phyloP scores from a whole-genome alignment of 1,140 invertebrate genomes.

The Dufourea novaeangliae region DNA sequence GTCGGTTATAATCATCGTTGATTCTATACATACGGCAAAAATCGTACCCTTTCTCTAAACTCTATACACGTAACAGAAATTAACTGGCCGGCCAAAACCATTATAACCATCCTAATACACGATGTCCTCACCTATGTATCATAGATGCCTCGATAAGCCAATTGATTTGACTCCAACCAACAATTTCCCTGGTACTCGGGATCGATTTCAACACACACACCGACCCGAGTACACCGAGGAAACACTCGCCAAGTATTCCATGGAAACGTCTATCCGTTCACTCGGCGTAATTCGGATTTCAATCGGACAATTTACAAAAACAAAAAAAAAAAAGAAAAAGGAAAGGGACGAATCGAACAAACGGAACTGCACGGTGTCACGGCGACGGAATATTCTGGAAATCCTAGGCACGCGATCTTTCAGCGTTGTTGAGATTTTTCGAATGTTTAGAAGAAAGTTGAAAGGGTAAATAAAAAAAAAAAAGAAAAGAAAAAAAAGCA shows the following conservation, averaged over 20 bases:
- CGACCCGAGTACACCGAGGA: slow-evolving; percentile 33
- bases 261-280: slow-evolving; percentile 10
- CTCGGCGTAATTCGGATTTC: slow-evolving; percentile 14
- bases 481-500: slow-evolving; percentile 4
- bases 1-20: no score
- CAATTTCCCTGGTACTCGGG: not conserved
- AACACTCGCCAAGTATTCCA: slow-evolving; percentile 46
- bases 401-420: not conserved
- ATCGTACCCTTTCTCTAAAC: no score
- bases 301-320: slow-evolving; percentile 9
- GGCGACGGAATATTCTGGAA: not conserved
- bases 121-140: not conserved
- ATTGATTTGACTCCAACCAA: slow-evolving; percentile 7
- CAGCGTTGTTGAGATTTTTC: not conserved
- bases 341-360: not conserved
- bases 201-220: slow-evolving; percentile 31
- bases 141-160: not conserved
- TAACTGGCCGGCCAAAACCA: not conserved
- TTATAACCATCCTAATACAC: not conserved
- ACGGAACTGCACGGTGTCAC: not conserved
- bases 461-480: not conserved
- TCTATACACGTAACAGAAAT: no score
- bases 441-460: not conserved
- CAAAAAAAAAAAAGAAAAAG: not conserved
- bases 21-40: not conserved